A percentile compares a stretch with the other conserved stretches of the same genome.
Conservation (phyloP, 1,140 invertebrate genomes). For the Calycopis cecrops region DNA sequence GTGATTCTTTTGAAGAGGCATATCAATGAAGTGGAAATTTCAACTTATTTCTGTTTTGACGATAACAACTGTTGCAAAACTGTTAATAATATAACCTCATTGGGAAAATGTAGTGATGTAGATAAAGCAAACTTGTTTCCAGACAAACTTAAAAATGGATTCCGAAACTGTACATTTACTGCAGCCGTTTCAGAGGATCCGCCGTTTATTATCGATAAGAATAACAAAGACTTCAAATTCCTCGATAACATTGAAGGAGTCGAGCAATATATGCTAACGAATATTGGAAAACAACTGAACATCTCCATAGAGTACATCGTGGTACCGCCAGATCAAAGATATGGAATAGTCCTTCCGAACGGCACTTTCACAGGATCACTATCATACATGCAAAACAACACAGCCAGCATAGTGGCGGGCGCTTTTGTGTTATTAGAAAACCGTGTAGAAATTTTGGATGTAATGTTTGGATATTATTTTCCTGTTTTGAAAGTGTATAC, state of each 20-base stretch:
- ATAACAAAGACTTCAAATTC: constrained; percentile 12
- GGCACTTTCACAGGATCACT: constrained; percentile 9
- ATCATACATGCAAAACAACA: constrained; percentile 9
- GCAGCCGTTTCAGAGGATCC: constrained; percentile 10
- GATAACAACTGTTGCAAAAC: background rate
- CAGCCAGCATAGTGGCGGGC: constrained; percentile 1
- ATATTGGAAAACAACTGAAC: constrained; percentile 9
- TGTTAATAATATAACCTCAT: constrained; percentile 4
- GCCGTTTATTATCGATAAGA: constrained; percentile 5
- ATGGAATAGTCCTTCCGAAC: constrained; percentile 11
- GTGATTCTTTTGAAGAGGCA: constrained; percentile 2
- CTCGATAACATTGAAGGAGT: constrained; percentile 5
- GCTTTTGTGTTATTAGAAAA: constrained; percentile 10
- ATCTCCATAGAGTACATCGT: constrained; percentile 11
- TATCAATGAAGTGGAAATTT: background rate
- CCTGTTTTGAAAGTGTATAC: constrained; percentile 5
- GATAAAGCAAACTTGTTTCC: background rate
- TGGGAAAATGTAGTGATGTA: constrained; percentile 1
- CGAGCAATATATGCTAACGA: constrained; percentile 11
- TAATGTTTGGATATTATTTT: constrained; percentile 8
- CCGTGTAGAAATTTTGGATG: constrained; percentile 4
- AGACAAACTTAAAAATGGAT: background rate
- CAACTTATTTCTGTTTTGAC: background rate
- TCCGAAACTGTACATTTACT: constrained; percentile 7
- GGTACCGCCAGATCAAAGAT: background rate